A percentile compares a stretch with the other conserved stretches of the same genome.
Conservation (phyloP, 1,140 invertebrate species). For the Batillaria attramentaria region DNA sequence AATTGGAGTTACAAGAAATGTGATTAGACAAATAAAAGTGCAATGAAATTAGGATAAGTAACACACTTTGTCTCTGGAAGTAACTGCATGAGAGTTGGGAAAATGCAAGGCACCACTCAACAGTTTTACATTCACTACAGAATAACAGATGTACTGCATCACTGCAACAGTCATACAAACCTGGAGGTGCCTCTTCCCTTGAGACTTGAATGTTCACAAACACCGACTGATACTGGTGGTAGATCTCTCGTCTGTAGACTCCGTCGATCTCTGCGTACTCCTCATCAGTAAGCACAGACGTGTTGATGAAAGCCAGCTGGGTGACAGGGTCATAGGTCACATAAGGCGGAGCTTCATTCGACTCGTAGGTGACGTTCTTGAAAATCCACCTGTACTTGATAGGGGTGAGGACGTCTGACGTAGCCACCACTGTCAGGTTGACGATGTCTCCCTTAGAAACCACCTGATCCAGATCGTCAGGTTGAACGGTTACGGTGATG, state of each 20-base stretch:
- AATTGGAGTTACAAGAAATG: too few relatives aligned
- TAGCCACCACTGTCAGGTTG: conserved; percentile 29
- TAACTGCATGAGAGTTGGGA: not conserved
- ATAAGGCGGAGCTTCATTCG: not conserved
- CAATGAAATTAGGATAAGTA: too few relatives aligned
- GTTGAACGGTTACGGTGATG: conserved; percentile 10
- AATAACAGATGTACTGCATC: not conserved
- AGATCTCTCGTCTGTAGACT: conserved; percentile 20
- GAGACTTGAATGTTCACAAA: conserved; percentile 14
- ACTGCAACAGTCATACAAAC: not conserved
- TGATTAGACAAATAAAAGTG: too few relatives aligned
- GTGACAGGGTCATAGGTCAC: conserved; percentile 20
- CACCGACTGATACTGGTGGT: not conserved
- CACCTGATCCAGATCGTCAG: not conserved
- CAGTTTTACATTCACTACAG: not conserved
- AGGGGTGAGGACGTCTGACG: conserved; percentile 23
- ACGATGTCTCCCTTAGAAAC: conserved; percentile 31
- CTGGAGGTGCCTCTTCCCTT: not conserved
- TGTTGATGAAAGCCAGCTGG: conserved; percentile 34
- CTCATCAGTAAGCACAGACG: conserved; percentile 18
- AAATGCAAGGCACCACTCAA: too few relatives aligned
- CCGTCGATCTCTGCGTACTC: conserved; percentile 28
- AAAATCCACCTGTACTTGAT: conserved; percentile 32
- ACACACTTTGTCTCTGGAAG: not conserved
- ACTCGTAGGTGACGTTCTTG: conserved; percentile 31